A percentile compares a stretch with the other conserved stretches of the same genome.
These are phyloP conservation scores for Tragelaphus strepsiceros DNA, from an alignment of 2,113 vertebrate genomes.

Conservation along the genomic window DNA sequence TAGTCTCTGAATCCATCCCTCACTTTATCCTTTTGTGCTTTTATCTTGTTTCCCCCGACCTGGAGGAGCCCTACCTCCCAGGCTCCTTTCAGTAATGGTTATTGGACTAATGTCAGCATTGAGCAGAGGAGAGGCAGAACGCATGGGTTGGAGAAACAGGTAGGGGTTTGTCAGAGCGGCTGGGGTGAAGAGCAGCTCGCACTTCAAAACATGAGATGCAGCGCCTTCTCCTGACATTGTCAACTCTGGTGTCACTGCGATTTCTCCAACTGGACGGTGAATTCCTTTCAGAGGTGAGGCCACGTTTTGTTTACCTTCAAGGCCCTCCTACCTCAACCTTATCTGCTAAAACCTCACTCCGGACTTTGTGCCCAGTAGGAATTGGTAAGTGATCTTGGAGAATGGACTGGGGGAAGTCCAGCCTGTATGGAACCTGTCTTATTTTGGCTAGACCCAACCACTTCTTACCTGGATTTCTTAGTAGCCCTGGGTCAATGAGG, in stretches of 20 bases:
- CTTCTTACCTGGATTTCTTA: neutral
- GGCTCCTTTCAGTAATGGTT: neutral
- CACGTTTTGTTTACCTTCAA: rapidly evolving
- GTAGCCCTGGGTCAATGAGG: neutral
- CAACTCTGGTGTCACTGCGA: rapidly evolving
- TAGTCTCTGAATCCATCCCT: neutral
- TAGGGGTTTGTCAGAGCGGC: neutral
- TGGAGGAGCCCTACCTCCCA: rapidly evolving
- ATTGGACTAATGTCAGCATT: neutral
- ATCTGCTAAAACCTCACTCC: neutral
- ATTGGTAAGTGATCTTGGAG: neutral
- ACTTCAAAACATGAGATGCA: rapidly evolving
- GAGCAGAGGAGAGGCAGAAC: neutral
- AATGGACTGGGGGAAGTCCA: neutral
- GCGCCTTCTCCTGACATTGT: neutral
- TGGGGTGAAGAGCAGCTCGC: too few relatives aligned
- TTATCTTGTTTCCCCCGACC: neutral
- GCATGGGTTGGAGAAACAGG: neutral
- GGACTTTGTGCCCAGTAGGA: neutral
- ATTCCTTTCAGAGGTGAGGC: neutral
- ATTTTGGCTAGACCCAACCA: neutral
- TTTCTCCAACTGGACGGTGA: neutral
- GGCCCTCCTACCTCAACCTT: neutral
- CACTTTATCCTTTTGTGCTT: neutral
- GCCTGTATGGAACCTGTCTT: neutral